A percentile compares a stretch with the other conserved stretches of the same genome.
These are phyloP conservation scores for Anguilla marmorata DNA, from an alignment of 2,797 vertebrate genomes.

Conservation along the genomic window DNA sequence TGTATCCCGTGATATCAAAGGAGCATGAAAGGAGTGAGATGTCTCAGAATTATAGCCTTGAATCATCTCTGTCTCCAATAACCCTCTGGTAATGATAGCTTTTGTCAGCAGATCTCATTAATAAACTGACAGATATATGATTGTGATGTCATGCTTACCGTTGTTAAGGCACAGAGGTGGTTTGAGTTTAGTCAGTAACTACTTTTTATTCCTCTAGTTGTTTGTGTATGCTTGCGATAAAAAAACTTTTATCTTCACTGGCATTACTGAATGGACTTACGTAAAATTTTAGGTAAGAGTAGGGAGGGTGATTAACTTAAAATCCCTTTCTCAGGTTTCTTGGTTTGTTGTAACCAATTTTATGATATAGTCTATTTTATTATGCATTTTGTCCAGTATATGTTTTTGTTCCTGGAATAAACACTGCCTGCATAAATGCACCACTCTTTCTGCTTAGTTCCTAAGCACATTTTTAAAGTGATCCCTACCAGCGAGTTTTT, in stretches of 20 bases:
- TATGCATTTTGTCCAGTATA: not conserved
- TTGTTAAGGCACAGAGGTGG: not conserved
- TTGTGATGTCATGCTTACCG: conserved; percentile 44
- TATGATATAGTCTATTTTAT: not conserved
- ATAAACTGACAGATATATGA: conserved; percentile 60
- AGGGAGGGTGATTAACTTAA: conserved; percentile 1
- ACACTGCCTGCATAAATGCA: no score
- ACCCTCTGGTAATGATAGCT: conserved; percentile 68
- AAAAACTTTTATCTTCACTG: not conserved
- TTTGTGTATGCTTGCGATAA: not conserved
- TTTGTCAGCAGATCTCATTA: conserved; percentile 64
- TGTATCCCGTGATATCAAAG: not conserved
- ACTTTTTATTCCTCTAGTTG: not conserved
- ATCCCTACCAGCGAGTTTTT: not conserved
- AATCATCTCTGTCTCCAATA: conserved; percentile 49
- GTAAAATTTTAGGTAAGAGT: conserved; percentile 45
- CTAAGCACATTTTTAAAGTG: no score
- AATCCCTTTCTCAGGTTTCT: conserved; percentile 13
- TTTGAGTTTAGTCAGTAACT: not conserved
- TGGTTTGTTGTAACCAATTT: not conserved
- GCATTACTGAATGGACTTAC: conserved; percentile 23
- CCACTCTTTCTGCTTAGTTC: no score
- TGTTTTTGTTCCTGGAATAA: not conserved
- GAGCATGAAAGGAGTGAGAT: conserved; percentile 24
- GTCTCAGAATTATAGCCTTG: conserved; percentile 63